phyloP scores from a whole-genome alignment of 2,888 invertebrate species.

The Boloria euphrosyne region DNA sequence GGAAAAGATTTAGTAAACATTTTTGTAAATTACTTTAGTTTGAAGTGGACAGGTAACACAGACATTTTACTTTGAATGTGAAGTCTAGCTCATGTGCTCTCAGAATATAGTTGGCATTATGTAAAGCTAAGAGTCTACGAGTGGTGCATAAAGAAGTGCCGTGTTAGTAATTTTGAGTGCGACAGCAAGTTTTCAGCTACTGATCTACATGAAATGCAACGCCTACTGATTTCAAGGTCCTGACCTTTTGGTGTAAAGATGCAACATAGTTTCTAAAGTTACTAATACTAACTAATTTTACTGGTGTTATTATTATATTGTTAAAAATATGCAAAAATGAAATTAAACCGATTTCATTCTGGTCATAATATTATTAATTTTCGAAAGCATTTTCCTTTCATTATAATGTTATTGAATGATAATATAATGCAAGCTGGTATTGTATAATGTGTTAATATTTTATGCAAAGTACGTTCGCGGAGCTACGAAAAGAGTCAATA shows the following conservation, averaged over 20 bases:
- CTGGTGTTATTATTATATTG: too few species aligned
- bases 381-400: too few species aligned
- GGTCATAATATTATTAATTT: too few species aligned
- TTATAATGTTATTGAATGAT: neutral
- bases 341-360: too few species aligned
- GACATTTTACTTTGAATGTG: constrained; percentile 3
- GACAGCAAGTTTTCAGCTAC: constrained; percentile 26
- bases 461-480: neutral
- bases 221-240: constrained; percentile 12
- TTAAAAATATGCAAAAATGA: too few species aligned
- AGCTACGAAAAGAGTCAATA: constrained; percentile 9
- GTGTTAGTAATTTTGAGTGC: constrained; percentile 47
- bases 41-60: constrained; percentile 1
- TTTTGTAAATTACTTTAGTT: constrained; percentile 15
- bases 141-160: constrained; percentile 48
- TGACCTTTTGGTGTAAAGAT: constrained; percentile 7
- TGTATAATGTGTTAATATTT: constrained; percentile 1
- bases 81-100: constrained; percentile 2
- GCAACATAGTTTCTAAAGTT: neutral
- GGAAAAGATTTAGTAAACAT: constrained; percentile 50
- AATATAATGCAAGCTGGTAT: neutral
- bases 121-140: constrained; percentile 62
- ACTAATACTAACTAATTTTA: neutral
- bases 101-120: constrained; percentile 74
- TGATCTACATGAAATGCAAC: constrained; percentile 32